Conservation (phyloP, 2,888 invertebrate species). For the Drosophila sordidula region DNA sequence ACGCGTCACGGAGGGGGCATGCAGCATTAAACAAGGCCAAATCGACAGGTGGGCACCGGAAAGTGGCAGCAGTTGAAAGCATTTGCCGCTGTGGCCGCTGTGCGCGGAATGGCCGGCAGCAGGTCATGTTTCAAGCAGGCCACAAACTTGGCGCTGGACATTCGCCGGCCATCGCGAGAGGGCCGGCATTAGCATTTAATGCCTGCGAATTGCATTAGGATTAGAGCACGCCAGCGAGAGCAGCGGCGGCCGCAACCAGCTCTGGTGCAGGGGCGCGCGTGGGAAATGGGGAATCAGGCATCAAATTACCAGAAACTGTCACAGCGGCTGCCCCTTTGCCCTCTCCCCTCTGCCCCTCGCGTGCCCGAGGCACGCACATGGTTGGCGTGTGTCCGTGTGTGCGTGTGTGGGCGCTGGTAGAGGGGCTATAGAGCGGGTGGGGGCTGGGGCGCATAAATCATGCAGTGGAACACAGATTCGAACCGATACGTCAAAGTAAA, state of each 20-base stretch:
- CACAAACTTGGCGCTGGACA: conserved; percentile 47
- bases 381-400: background rate
- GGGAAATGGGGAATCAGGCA: conserved; percentile 1
- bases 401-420: background rate
- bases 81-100: conserved; percentile 14
- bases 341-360: background rate
- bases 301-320: background rate
- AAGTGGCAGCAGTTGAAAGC: background rate
- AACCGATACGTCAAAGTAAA: conserved; percentile 5
- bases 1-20: no score
- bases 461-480: background rate
- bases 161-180: conserved; percentile 19
- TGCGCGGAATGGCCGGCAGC: background rate
- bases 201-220: conserved; percentile 32
- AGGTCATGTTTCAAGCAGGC: conserved; percentile 57
- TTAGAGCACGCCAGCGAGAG: background rate
- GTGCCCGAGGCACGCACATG: conserved; percentile 9
- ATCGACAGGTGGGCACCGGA: no score
- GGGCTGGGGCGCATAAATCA: background rate
- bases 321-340: background rate
- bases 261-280: background rate
- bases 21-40: conserved; percentile 8
- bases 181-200: conserved; percentile 41
- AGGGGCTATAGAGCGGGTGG: no score
- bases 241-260: background rate